These are phyloP conservation scores for Volucella inanis DNA, from an alignment of 2,888 invertebrate species.

Conservation along the genomic window DNA sequence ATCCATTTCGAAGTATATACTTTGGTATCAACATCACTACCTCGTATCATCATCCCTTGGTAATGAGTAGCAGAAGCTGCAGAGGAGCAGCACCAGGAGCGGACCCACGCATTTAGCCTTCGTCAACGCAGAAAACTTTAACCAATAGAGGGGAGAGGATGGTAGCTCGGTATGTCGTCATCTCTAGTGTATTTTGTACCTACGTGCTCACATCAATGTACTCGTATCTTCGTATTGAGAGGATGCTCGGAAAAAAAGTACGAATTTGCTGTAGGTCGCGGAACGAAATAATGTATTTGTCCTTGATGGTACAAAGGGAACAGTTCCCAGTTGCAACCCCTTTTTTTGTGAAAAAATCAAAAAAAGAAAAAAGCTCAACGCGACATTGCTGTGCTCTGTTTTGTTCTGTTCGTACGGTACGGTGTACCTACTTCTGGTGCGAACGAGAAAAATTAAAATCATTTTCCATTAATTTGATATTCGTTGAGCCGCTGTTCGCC, in stretches of 20 bases:
- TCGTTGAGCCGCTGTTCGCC: conserved; percentile 25
- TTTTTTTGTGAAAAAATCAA: conserved; percentile 16
- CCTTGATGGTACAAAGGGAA: conserved; percentile 54
- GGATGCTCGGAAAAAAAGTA: conserved; percentile 2
- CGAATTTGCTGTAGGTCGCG: conserved; percentile 70
- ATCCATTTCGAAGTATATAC: conserved; percentile 35
- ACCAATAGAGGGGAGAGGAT: background rate
- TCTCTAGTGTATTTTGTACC: background rate
- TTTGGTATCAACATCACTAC: conserved; percentile 26
- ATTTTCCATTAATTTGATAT: conserved; percentile 73
- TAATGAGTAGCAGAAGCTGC: too few species aligned
- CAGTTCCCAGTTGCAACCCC: conserved; percentile 47
- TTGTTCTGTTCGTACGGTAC: background rate
- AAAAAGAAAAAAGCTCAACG: conserved; percentile 34
- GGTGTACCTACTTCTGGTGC: background rate
- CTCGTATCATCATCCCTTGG: too few species aligned
- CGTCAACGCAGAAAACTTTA: conserved; percentile 57
- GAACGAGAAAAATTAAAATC: conserved; percentile 62
- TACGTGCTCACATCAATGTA: background rate
- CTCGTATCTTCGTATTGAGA: conserved; percentile 7
- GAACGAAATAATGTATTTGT: conserved; percentile 63
- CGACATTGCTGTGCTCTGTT: conserved; percentile 17
- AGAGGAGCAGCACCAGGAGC: background rate
- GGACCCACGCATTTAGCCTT: conserved; percentile 50
- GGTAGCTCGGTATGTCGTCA: background rate